A percentile compares a stretch with the other conserved stretches of the same genome.
These are phyloP conservation scores for Yponomeuta malinellus DNA, from an alignment of 2,888 invertebrate species.

Conservation along the genomic window DNA sequence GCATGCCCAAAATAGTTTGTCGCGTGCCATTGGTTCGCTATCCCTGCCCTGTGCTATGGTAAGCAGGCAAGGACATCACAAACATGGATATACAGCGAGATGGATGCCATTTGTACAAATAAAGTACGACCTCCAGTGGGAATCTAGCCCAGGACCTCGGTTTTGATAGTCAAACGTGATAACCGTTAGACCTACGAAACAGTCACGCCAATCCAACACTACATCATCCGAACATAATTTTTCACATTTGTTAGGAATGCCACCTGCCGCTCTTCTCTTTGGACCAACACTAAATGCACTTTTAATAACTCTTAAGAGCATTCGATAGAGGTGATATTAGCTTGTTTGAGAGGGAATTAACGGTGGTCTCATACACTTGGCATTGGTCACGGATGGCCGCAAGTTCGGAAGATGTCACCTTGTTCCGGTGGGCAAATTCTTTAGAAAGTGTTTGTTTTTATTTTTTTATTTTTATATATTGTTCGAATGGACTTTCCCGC, in stretches of 20 bases:
- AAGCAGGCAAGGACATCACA: too few species aligned
- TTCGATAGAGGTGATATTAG: not conserved
- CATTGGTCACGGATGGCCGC: slow-evolving; percentile 6
- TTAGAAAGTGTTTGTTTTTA: slow-evolving; percentile 35
- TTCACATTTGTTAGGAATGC: not conserved
- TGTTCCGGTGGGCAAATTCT: slow-evolving; percentile 52
- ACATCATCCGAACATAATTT: not conserved
- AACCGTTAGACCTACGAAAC: not conserved
- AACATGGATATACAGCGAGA: too few species aligned
- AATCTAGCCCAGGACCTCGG: too few species aligned
- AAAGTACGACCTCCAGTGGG: too few species aligned
- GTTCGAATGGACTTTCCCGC: slow-evolving; percentile 11
- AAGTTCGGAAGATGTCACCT: slow-evolving; percentile 20
- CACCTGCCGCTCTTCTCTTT: not conserved
- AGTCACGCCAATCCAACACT: not conserved
- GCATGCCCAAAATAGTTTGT: too few species aligned
- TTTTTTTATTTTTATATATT: slow-evolving; percentile 21
- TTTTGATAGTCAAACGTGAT: too few species aligned
- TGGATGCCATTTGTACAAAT: too few species aligned
- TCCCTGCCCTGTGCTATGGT: too few species aligned
- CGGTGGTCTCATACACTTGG: not conserved
- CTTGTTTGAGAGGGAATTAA: not conserved
- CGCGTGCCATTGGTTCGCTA: too few species aligned
- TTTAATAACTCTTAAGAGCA: slow-evolving; percentile 14
- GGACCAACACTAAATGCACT: not conserved